Evolutionary conservation across 1,140 invertebrate species (phyloP), one percentile per base, ranked within the genome.

Genomic region (Contarinia nasturtii): DNA sequence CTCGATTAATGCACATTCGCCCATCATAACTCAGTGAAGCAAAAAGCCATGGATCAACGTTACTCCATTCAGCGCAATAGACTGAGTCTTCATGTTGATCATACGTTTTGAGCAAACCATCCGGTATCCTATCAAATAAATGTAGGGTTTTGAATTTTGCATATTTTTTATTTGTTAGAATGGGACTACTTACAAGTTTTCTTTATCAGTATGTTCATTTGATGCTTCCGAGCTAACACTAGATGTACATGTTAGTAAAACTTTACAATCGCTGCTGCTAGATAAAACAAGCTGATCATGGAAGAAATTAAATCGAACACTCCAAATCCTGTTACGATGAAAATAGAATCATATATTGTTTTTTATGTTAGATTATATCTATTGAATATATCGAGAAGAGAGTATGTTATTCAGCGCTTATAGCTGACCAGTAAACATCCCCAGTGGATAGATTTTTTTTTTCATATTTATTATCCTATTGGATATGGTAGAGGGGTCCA

Each of bases 51-150:
- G 93, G 91, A 71, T 98, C 93, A 36, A 86, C 86, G 36, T 82
- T 77, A 48, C 92, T 94, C 94, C 94, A 98, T 66, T 94, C 92
- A 1, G 84, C 86, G 57, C 84, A 86, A 70, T 98, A 98, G 15
- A 98, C 93, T 45, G 89, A 92, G 64, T 98, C 94, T 68, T 98
- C 94, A 64, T 98, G 93, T 55, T 95, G 88, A 61, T 97, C 91
- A 61, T 92, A 95, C 51, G 76, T 85, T 51, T 81, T 80, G 38
- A 94, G 73, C 0, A 86, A 78, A 33, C 82, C 88, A 71, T 91
- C 93, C 53, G 75, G 74, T 49, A 79, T 61, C 55, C 77, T 75
- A 38, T 50, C 59, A 61, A 18, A 10, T 14, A 17, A 20, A 64
- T 50, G 14, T 40, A 41, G 27, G 44, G 64, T 44, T 66, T 64